A percentile compares a stretch with the other conserved stretches of the same genome.
Conservation (phyloP, 2,113 vertebrate species). For the Prinia subflava region DNA sequence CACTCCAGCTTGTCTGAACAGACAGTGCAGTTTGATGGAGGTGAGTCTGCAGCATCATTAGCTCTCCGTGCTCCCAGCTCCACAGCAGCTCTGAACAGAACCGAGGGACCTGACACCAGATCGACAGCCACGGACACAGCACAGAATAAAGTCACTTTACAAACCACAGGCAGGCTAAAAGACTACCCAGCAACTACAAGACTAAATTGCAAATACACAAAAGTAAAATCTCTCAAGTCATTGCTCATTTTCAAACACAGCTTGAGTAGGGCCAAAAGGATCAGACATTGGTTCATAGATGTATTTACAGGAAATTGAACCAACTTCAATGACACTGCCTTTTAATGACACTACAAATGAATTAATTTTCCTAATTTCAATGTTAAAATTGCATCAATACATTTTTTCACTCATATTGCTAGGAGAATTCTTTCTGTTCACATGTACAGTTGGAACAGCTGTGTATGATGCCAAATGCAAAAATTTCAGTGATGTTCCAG, state of each 20-base stretch:
- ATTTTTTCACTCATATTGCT: neutral
- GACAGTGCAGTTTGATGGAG: neutral
- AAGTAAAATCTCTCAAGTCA: neutral
- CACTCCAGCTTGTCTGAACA: neutral
- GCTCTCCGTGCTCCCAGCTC: neutral
- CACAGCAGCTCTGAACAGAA: neutral
- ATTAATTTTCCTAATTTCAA: neutral
- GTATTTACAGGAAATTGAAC: neutral
- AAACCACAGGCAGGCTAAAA: neutral
- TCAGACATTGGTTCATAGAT: neutral
- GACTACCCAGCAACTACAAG: neutral
- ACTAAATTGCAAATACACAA: neutral
- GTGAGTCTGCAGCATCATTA: neutral
- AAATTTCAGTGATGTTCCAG: conserved; percentile 72
- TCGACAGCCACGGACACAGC: rapidly evolving
- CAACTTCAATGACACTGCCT: neutral
- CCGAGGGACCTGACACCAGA: rapidly evolving
- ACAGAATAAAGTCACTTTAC: neutral
- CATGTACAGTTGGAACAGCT: conserved; percentile 36
- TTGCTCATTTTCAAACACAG: neutral
- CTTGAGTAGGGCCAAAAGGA: neutral
- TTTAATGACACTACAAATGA: neutral
- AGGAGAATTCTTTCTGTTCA: neutral
- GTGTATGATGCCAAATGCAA: conserved; percentile 55
- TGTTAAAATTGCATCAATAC: neutral